Evolutionary conservation across 2,888 invertebrate genomes (phyloP).

Genomic region (Nomada hirtipes): DNA sequence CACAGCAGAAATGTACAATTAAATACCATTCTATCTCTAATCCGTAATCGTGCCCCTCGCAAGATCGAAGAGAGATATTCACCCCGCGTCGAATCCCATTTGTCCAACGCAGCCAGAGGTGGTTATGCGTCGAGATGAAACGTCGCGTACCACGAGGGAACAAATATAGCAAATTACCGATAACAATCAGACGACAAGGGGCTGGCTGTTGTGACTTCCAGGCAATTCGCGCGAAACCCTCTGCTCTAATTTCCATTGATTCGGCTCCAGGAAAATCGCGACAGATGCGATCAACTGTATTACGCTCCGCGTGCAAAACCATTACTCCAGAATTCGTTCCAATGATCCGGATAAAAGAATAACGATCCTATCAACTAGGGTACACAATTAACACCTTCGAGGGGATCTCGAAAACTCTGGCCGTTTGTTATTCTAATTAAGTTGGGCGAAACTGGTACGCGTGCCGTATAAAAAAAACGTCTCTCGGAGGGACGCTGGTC

Average conservation of each 20-base stretch:
- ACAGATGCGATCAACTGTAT: conserved; percentile 71
- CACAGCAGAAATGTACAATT: conserved; percentile 14
- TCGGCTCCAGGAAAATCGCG: conserved; percentile 63
- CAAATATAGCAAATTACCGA: conserved; percentile 72
- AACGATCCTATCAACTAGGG: not conserved
- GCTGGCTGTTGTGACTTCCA: conserved; percentile 53
- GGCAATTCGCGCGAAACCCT: conserved; percentile 59
- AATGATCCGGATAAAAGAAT: not conserved
- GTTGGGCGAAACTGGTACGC: conserved; percentile 10
- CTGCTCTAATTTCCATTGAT: conserved; percentile 75
- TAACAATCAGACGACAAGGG: conserved; percentile 69
- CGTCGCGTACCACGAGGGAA: conserved; percentile 49
- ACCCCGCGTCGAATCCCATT: conserved; percentile 51
- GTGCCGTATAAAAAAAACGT: conserved; percentile 22
- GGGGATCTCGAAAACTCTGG: not conserved
- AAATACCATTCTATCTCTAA: conserved; percentile 34
- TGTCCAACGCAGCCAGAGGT: conserved; percentile 28
- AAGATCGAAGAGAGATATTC: conserved; percentile 49
- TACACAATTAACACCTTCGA: conserved; percentile 1
- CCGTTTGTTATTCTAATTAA: conserved; percentile 23
- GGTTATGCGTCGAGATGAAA: conserved; percentile 38
- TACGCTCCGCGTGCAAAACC: not conserved
- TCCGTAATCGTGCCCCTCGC: conserved; percentile 25
- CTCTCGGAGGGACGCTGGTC: not conserved
- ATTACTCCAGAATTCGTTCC: not conserved